A percentile compares a stretch with the other conserved stretches of the same genome.
Evolutionary conservation across 1,140 invertebrate genomes (phyloP).

Genomic region (Elymnias hypermnestra): DNA sequence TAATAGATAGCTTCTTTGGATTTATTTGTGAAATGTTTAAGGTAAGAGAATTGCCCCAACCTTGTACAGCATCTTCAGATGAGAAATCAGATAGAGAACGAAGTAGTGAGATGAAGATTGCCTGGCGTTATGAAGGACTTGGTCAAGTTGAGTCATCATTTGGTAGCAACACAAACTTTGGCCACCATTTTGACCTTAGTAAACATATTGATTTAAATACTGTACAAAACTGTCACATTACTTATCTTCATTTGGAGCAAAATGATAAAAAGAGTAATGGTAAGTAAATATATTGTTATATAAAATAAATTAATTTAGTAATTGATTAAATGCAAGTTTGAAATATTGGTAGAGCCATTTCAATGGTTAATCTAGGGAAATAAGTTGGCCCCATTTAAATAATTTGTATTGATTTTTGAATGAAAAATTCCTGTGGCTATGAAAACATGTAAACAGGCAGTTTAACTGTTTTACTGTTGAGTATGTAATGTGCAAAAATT

Average conservation of each 20-base stretch:
- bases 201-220: conserved; percentile 80
- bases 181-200: conserved; percentile 88
- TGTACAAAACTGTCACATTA: conserved; percentile 76
- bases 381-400: too few relatives aligned
- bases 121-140: conserved; percentile 90
- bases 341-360: too few relatives aligned
- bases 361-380: too few relatives aligned
- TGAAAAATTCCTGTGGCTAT: too few relatives aligned
- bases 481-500: too few relatives aligned
- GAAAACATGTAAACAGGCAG: too few relatives aligned
- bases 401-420: too few relatives aligned
- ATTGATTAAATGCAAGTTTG: too few relatives aligned
- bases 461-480: too few relatives aligned
- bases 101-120: conserved; percentile 83
- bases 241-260: conserved; percentile 41
- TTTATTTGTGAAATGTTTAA: too few relatives aligned
- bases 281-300: conserved; percentile 14
- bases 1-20: too few relatives aligned
- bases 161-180: conserved; percentile 75
- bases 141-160: conserved; percentile 79
- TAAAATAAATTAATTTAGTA: not conserved
- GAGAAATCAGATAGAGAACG: conserved; percentile 28
- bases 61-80: conserved; percentile 37
- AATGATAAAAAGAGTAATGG: conserved; percentile 27
- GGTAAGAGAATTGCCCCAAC: conserved; percentile 67